These are phyloP conservation scores for Phainopepla nitens DNA, from an alignment of 2,113 vertebrate species.

Conservation along the genomic window DNA sequence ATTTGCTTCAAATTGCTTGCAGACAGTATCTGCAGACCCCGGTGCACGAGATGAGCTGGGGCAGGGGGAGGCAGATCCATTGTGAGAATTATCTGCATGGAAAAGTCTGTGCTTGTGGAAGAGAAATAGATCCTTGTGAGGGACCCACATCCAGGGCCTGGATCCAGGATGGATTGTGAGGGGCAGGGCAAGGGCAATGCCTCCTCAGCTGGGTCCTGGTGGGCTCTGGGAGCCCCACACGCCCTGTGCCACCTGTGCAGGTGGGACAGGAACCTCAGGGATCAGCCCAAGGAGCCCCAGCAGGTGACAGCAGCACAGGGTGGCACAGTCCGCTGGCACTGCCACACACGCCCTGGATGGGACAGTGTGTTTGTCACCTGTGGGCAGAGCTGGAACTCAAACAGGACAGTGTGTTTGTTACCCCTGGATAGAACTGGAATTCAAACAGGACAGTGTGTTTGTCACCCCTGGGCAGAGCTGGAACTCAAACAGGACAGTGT, in stretches of 20 bases:
- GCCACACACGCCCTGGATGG: neutral
- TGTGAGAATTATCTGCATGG: neutral
- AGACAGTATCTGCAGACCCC: neutral
- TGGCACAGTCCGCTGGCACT: neutral
- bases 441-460: fast-evolving
- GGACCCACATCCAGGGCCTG: neutral
- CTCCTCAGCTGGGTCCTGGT: neutral
- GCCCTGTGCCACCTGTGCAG: neutral
- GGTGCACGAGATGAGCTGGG: neutral
- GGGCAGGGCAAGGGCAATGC: neutral
- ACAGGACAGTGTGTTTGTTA: neutral
- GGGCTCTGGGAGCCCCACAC: neutral
- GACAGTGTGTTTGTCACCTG: neutral
- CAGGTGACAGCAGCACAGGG: neutral
- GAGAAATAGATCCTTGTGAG: neutral
- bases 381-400: neutral
- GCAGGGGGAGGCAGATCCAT: neutral
- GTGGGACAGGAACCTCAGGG: neutral
- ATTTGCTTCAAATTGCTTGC: neutral
- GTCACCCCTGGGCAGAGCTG: neutral
- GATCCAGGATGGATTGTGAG: neutral
- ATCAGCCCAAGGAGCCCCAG: neutral
- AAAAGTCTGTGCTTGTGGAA: neutral
- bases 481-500: neutral
- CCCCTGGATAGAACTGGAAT: neutral